Base-by-base conservation (phyloP, 2,888 invertebrate genomes). In the Tortrix viridana region DNA sequence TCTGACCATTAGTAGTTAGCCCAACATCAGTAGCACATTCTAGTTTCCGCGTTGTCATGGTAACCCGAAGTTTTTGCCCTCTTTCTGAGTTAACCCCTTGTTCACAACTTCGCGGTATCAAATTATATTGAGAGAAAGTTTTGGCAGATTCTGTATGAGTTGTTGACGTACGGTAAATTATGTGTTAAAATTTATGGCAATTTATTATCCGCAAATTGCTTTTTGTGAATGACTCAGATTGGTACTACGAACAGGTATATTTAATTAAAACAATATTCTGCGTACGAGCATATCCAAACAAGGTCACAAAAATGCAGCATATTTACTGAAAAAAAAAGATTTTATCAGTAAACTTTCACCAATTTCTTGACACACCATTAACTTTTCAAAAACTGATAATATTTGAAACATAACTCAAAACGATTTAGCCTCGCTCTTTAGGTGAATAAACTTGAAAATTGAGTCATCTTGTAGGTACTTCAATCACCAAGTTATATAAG, bases 51-150 rank as follows among this genome's bases (percentile, higher is more conserved):
- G 71, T 80, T 67, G 85, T 86, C 85, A 86, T 80, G 80, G 76
- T 67, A 77, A 79, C 80, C 71, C 67, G 70, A 53, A 75, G 78
- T 86, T 87, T 86, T 86, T 84, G 82, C 78, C 71, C 70, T 71
- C 68, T 71, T 71, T 71, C 72, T 66, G 70, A 62, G 68, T 67
- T 72, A 67, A 74, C 77, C 81, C 80, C 81, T 80, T 78, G 77
- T 77, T 76, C 72, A 73, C 83, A 87, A 86, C 78, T 85, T 82
- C 69, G 76, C 71, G 71, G 77, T 80, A 81, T 84, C 81, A 87
- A 87, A 87, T 88, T 87, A 85, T 76, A 71, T 73, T 69, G 72
- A 71, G 72, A 63, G 73, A 74, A 83, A 83, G 75, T 84, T 81
- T 80, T 72, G 80, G 75, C 69, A 72, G 76, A 74, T 69, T 79